Evolutionary conservation across 2,888 invertebrate species (phyloP).

Genomic region (Tetragonisca angustula): DNA sequence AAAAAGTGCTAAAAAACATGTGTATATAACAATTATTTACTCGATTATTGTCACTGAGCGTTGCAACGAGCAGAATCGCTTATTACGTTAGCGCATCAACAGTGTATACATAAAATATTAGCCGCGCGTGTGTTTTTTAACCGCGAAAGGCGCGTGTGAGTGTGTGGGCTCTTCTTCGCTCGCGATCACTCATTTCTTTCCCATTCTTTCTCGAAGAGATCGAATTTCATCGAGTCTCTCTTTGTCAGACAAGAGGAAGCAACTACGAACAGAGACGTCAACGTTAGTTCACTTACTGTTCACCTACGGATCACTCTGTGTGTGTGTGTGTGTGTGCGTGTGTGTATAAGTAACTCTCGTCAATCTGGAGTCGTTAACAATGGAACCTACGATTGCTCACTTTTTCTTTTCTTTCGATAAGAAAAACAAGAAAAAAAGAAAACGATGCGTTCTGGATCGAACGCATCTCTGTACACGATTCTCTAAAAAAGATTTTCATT

Average conservation of each 20-base stretch:
- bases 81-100: conserved; percentile 46
- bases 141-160: conserved; percentile 50
- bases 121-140: conserved; percentile 31
- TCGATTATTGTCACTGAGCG: conserved; percentile 68
- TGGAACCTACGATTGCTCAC: conserved; percentile 12
- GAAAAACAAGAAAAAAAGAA: not conserved
- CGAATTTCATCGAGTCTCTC: not conserved
- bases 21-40: conserved; percentile 47
- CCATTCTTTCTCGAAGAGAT: conserved; percentile 47
- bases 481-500: conserved; percentile 19
- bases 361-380: conserved; percentile 21
- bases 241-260: conserved; percentile 34
- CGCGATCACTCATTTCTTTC: conserved; percentile 33
- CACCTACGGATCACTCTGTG: not conserved
- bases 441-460: too few relatives aligned
- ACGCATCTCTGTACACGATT: not conserved
- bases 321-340: too few relatives aligned
- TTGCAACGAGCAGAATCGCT: conserved; percentile 64
- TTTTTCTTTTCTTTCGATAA: not conserved
- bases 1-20: conserved; percentile 55
- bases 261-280: conserved; percentile 35
- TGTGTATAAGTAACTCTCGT: not conserved
- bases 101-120: conserved; percentile 55
- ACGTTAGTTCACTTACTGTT: not conserved
- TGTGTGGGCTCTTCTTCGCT: conserved; percentile 2